A percentile compares a stretch with the other conserved stretches of the same genome.
Conservation (phyloP, 1,140 invertebrate genomes). For the Trachymyrmex septentrionalis region DNA sequence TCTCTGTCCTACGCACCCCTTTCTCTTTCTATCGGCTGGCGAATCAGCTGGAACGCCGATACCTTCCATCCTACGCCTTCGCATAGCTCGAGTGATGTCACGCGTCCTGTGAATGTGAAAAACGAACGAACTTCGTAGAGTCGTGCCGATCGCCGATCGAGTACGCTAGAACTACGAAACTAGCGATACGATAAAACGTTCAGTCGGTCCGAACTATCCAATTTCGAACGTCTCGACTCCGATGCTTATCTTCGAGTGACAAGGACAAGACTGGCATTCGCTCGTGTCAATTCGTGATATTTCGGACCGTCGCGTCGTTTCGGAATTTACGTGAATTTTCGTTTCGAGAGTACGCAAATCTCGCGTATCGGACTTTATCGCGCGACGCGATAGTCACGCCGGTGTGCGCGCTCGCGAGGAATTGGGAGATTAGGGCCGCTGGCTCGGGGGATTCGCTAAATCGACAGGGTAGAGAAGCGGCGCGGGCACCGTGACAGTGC, state of each 20-base stretch:
- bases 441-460: conserved; percentile 45
- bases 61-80: background rate
- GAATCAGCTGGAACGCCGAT: conserved; percentile 57
- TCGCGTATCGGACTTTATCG: conserved; percentile 39
- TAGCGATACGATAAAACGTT: background rate
- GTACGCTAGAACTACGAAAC: background rate
- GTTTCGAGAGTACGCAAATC: conserved; percentile 19
- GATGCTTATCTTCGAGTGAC: background rate
- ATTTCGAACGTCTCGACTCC: background rate
- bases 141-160: background rate
- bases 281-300: background rate
- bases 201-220: background rate
- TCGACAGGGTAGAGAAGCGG: conserved; percentile 29
- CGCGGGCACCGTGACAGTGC: conserved; percentile 39
- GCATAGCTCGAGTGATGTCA: background rate
- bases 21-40: conserved; percentile 21
- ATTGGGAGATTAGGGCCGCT: conserved; percentile 48
- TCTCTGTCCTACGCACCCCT: background rate
- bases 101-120: background rate
- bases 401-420: conserved; percentile 48
- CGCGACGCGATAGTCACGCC: conserved; percentile 19
- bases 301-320: background rate
- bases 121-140: background rate
- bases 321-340: conserved; percentile 19
- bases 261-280: background rate